Base-by-base conservation (phyloP, 2,113 vertebrate species). In the Hemicordylus capensis region DNA sequence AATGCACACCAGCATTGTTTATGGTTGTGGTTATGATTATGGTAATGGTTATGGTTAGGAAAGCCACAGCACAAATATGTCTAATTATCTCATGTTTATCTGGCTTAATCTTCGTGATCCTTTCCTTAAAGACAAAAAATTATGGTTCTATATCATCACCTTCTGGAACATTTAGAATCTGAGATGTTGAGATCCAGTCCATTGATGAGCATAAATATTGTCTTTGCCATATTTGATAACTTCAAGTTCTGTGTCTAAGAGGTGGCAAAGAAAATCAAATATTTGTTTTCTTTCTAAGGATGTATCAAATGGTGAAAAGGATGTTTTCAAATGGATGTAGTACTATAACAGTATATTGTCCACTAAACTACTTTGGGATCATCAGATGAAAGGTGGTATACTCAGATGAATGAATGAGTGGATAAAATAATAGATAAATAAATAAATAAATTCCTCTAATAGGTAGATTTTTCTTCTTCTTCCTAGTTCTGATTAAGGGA, bases 401-500 rank as follows among this genome's bases (percentile, higher is more conserved):
- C n/a, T n/a, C n/a, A n/a, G n/a, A n/a, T n/a, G n/a, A n/a, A n/a
- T n/a, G n/a, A n/a, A n/a, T n/a, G n/a, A n/a, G n/a, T n/a, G n/a
- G n/a, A n/a, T n/a, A n/a, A n/a, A n/a, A n/a, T n/a, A n/a, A n/a
- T n/a, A n/a, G n/a, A n/a, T n/a, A n/a, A n/a, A n/a, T n/a, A n/a
- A n/a, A n/a, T n/a, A n/a, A n/a, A n/a, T n/a, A n/a, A n/a, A n/a
- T n/a, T n/a, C n/a, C n/a, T 28, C n/a, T 89, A 64, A 76, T 5
- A 82, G 74, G 61, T 76, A 61, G 8, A 64, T 1, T 70, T 37
- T 87, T 77, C 87, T 93, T 72, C 93, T 89, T 61, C 28, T 61
- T 48, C 20, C 61, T 39, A 48, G 1, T 73, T 51, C 24, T 73
- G 24, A 10, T 72, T 42, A 73, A 73, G 79, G 46, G 10, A 37